phyloP scores from a whole-genome alignment of 1,140 invertebrate genomes.

The Choristoneura fumiferana region DNA sequence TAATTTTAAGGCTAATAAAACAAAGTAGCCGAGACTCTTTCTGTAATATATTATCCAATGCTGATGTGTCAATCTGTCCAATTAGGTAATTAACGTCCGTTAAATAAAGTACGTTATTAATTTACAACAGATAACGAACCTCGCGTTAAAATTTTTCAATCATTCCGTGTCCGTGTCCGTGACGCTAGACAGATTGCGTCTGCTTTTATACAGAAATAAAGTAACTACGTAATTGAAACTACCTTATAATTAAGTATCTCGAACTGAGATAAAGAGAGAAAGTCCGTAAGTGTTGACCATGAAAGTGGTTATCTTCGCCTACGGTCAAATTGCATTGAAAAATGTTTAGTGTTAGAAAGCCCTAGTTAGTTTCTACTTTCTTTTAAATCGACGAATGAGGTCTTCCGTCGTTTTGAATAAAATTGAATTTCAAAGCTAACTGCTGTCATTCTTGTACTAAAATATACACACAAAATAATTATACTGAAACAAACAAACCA shows the following conservation, averaged over 20 bases:
- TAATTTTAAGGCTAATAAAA: background rate
- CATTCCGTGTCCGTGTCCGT: too few species aligned
- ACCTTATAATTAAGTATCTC: slow-evolving; percentile 12
- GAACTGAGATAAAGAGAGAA: slow-evolving; percentile 13
- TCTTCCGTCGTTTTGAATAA: too few species aligned
- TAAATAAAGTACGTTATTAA: slow-evolving; percentile 3
- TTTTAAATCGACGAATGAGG: too few species aligned
- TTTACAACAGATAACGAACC: slow-evolving; percentile 1
- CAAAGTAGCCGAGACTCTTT: slow-evolving; percentile 3
- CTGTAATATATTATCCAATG: slow-evolving; percentile 10
- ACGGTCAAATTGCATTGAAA: too few species aligned
- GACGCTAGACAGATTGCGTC: too few species aligned
- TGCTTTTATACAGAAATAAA: slow-evolving; percentile 7
- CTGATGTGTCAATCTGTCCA: slow-evolving; percentile 9
- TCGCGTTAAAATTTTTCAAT: too few species aligned
- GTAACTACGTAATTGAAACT: background rate
- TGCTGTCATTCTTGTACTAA: too few species aligned
- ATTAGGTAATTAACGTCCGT: slow-evolving; percentile 14
- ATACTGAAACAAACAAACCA: too few species aligned
- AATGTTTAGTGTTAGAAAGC: too few species aligned
- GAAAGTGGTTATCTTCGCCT: slow-evolving; percentile 2
- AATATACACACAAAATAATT: too few species aligned
- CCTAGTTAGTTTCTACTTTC: too few species aligned
- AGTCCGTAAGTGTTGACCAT: background rate
- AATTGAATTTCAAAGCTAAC: too few species aligned